Percentiles rank a stretch among this genome's conserved stretches.
Evolutionary conservation across 2,888 invertebrate genomes (phyloP).

Genomic region (Eristalinus aeneus): DNA sequence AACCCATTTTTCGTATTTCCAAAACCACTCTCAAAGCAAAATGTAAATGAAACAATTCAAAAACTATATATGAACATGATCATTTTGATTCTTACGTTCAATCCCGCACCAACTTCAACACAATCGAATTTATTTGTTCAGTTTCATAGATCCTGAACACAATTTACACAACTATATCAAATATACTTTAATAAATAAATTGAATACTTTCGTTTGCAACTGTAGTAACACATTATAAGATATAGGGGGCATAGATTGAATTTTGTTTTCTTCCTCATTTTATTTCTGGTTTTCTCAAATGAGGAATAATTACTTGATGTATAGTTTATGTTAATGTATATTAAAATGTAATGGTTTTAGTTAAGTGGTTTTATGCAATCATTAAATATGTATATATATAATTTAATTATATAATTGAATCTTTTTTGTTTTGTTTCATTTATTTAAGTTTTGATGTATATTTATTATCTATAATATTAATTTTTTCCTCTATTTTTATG

Average conservation of each 20-base stretch:
- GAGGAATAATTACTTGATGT: conserved; percentile 48
- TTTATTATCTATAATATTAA: conserved; percentile 63
- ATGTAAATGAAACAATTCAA: background rate
- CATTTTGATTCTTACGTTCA: background rate
- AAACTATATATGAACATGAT: background rate
- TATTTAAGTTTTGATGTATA: conserved; percentile 38
- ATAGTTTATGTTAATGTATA: conserved; percentile 45
- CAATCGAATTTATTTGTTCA: background rate
- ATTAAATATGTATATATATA: conserved; percentile 66
- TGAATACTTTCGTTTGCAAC: conserved; percentile 45
- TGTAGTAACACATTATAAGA: conserved; percentile 49
- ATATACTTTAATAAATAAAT: conserved; percentile 50
- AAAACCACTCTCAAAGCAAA: background rate
- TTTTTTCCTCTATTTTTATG: conserved; percentile 26
- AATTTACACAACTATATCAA: conserved; percentile 23
- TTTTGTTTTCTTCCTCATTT: background rate
- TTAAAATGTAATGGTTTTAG: conserved; percentile 59
- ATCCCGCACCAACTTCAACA: background rate
- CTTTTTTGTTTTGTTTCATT: conserved; percentile 33
- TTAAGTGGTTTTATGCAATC: conserved; percentile 42
- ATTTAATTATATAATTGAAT: conserved; percentile 70
- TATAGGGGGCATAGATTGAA: conserved; percentile 54
- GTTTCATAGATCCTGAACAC: conserved; percentile 35
- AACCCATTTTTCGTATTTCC: background rate
- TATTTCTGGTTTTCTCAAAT: conserved; percentile 12